These are phyloP conservation scores for Anguilla marmorata DNA, from an alignment of 2,797 vertebrate genomes.

Conservation along the genomic window DNA sequence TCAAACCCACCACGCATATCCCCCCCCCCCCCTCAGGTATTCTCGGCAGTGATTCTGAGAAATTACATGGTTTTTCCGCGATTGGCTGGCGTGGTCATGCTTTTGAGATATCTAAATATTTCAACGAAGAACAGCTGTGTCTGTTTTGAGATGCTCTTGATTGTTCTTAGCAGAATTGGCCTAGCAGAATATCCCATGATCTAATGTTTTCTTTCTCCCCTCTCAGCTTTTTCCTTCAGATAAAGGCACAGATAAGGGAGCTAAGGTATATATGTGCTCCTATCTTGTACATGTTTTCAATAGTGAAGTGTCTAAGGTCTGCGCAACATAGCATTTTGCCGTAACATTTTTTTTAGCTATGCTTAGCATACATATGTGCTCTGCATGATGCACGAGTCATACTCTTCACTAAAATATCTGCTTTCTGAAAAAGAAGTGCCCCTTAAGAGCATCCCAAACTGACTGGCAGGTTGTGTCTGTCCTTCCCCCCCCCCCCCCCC, in stretches of 20 bases:
- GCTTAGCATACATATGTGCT: neutral
- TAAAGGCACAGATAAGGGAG: constrained; percentile 91
- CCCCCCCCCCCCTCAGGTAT: neutral
- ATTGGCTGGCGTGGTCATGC: neutral
- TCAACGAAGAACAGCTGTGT: neutral
- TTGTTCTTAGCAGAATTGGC: neutral
- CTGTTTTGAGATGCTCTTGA: neutral
- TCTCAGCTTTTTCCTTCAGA: constrained; percentile 90
- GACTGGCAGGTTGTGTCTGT: neutral
- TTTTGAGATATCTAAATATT: neutral
- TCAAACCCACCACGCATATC: no score
- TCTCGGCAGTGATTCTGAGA: neutral
- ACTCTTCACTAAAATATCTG: neutral
- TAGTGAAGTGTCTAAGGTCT: neutral
- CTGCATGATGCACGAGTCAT: neutral
- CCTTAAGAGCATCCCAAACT: neutral
- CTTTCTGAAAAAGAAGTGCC: neutral
- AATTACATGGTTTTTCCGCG: neutral
- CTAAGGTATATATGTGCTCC: constrained; percentile 80
- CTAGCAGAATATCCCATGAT: neutral
- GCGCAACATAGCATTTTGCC: neutral
- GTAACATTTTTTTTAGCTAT: neutral
- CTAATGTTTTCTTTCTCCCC: constrained; percentile 7
- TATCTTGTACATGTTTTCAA: neutral
- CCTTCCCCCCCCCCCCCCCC: neutral